A percentile compares a stretch with the other conserved stretches of the same genome.
These are phyloP conservation scores for Drosophila neonasuta DNA, from an alignment of 2,888 invertebrate species.

Conservation along the genomic window DNA sequence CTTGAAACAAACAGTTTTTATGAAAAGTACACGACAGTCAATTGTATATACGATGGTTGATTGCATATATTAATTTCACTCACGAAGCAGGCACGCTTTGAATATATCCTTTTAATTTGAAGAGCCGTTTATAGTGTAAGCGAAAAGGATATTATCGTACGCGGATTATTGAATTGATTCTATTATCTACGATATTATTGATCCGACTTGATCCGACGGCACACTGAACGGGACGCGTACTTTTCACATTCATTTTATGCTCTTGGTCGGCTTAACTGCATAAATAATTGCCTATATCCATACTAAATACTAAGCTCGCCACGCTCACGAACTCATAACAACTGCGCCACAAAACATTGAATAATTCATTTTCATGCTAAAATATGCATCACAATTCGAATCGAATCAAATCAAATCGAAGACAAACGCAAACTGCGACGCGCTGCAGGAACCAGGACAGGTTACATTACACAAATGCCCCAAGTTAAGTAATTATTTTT, in stretches of 20 bases:
- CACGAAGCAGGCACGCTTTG: slow-evolving; percentile 17
- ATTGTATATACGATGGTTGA: background rate
- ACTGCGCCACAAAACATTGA: slow-evolving; percentile 45
- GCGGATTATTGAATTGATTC: background rate
- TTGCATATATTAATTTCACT: slow-evolving; percentile 10
- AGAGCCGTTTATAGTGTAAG: background rate
- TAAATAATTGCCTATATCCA: slow-evolving; percentile 63
- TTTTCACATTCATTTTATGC: slow-evolving; percentile 59
- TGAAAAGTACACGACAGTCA: background rate
- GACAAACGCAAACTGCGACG: slow-evolving; percentile 52
- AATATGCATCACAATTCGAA: slow-evolving; percentile 8
- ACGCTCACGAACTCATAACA: slow-evolving; percentile 43
- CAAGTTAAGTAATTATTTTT: slow-evolving; percentile 48
- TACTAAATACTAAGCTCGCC: slow-evolving; percentile 37
- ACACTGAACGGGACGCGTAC: slow-evolving; percentile 66
- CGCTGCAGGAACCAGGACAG: slow-evolving; percentile 46
- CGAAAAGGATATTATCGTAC: slow-evolving; percentile 20
- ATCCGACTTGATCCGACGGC: slow-evolving; percentile 60
- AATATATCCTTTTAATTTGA: slow-evolving; percentile 19
- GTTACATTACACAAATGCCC: slow-evolving; percentile 7
- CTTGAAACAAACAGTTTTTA: slow-evolving; percentile 1
- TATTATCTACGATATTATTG: slow-evolving; percentile 29
- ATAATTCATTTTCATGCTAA: slow-evolving; percentile 67
- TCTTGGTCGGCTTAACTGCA: slow-evolving; percentile 42
- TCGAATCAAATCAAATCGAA: slow-evolving; percentile 24